Evolutionary conservation across 2,888 invertebrate species (phyloP), one percentile per base, ranked within the genome.

Genomic region (Zaprionus lineosus): DNA sequence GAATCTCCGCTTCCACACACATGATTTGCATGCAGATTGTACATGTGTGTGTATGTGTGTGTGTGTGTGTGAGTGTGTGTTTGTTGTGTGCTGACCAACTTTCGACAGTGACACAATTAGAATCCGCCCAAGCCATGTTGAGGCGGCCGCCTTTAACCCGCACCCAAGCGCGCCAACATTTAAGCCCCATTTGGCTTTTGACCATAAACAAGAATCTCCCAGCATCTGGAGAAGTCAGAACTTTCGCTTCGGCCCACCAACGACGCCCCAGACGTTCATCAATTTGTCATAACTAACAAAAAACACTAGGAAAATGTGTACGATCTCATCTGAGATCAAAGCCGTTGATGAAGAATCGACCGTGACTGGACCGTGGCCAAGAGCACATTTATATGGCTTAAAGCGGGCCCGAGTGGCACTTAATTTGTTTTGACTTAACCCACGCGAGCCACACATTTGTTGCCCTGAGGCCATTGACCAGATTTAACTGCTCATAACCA

Each of bases 401-500:
- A 63, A 55, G 51, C 51, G 24, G 19, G 1, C 50, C 51, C 18
- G 14, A 57, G 61, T 62, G 77, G 61, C 77, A 81, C 84, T 84
- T 84, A 81, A 77, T 77, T 78, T 59, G 72, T 61, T 82, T 69
- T 84, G 83, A 84, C 78, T 68, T 64, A 67, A 64, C 84, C 81
- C 84, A 81, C 81, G 81, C 81, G 60, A 66, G 59, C 62, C 43
- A 47, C 29, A 24, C n/a, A 7, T 21, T 19, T 31, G 24, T 47
- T 37, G 2, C 19, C 37, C 14, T 57, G 74, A 77, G 76, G 76
- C 84, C 76, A 77, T 74, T 84, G 76, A 77, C 84, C 76, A 81
- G 50, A 52, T 64, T 65, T 51, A 44, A 53, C 51, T 46, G 40
- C 40, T 18, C 53, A 52, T 19, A 52, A 34, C 26, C 51, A 43